Evolutionary conservation across 2,113 vertebrate genomes (phyloP), one percentile per base, ranked within the genome.

Genomic region (Corythornis vintsioides): DNA sequence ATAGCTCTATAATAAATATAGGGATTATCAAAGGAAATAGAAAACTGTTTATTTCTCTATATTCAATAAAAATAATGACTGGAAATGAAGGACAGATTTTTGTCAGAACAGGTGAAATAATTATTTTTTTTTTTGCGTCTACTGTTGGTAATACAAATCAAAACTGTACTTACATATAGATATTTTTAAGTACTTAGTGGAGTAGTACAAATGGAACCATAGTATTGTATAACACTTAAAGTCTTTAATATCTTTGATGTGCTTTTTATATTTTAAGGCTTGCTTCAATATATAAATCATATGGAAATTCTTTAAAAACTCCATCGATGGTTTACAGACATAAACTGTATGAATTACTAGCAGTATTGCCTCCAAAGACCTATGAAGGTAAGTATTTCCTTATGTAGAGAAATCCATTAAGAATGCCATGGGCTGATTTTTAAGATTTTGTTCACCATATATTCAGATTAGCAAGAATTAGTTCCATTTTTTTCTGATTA

Each of bases 341-440:
- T 73, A 98, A 98, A 76, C 98, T 99, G 72, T 99, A 99, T 91
- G 98, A 99, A 95, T 96, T 99, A 55, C 96, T 99, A 50, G 93
- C 98, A 92, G 96, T 98, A 89, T 97, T 99, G 91, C 98, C 98
- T 92, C 98, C 98, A 22, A 98, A 98, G 88, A 97, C 94, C 11
- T 99, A 98, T 57, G 97, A 98, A 98, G 99, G 99, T 99, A 97
- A 5, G 97, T 95, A 75, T 93, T 86, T 91, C 64, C 67, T 73
- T 63, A 20, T 20, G 48, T 60, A 76, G 55, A 87, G 11, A n/a
- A 72, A 70, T 9, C 29, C 50, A 45, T 53, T 83, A 50, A 78
- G 85, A 75, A 72, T 48, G 65, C 10, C 10, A 9, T 29, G 15
- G 40, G 7, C 16, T 87, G 3, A 15, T 48, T 65, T 77, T 64